phyloP scores from a whole-genome alignment of 2,797 vertebrate species.

The Neomorphus geoffroyi region DNA sequence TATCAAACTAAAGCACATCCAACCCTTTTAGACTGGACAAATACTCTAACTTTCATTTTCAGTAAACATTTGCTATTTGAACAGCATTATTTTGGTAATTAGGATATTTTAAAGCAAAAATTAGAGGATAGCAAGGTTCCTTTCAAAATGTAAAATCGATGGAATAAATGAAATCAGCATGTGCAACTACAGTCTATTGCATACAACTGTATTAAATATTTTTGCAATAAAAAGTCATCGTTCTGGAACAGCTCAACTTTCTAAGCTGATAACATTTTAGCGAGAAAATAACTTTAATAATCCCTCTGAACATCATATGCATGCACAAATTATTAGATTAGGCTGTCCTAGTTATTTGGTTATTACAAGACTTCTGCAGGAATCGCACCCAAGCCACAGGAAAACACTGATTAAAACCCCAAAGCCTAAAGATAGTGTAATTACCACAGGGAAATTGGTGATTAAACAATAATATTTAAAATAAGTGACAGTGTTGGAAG shows the following conservation, averaged over 20 bases:
- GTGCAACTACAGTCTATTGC: background rate
- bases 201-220: background rate
- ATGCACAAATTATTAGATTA: constrained; percentile 68
- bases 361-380: constrained; percentile 54
- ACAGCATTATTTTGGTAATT: background rate
- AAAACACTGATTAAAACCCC: constrained; percentile 28
- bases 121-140: background rate
- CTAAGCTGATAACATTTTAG: constrained; percentile 55
- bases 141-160: background rate
- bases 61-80: background rate
- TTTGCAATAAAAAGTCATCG: background rate
- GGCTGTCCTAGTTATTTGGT: constrained; percentile 59
- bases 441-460: constrained; percentile 55
- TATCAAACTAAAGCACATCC: background rate
- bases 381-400: constrained; percentile 63
- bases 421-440: constrained; percentile 59
- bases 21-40: background rate
- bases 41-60: background rate
- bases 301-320: constrained; percentile 40
- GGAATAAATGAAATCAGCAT: background rate
- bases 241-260: constrained; percentile 7
- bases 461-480: constrained; percentile 69
- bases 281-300: constrained; percentile 63
- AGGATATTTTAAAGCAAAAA: background rate
- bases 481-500: constrained; percentile 56